Conservation (phyloP, 2,113 vertebrate genomes). For the Saccopteryx leptura region DNA sequence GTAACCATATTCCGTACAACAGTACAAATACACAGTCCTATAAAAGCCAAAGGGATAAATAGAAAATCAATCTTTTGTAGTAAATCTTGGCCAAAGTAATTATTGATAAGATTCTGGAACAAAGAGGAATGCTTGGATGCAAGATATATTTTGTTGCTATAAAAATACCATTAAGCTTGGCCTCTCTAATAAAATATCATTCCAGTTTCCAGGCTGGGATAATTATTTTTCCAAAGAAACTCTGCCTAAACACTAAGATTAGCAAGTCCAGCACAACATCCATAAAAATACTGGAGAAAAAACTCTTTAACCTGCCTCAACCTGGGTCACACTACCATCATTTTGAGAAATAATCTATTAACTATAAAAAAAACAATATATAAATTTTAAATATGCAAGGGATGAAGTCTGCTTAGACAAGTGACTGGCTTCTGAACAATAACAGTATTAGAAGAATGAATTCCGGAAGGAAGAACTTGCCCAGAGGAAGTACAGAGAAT, state of each 20-base stretch:
- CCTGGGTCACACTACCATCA: neutral
- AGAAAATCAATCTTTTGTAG: constrained; percentile 65
- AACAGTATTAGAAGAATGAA: neutral
- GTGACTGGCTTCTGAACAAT: neutral
- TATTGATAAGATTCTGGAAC: constrained; percentile 49
- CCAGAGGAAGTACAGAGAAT: neutral
- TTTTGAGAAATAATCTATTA: constrained; percentile 7
- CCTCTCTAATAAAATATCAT: constrained; percentile 23
- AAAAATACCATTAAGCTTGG: constrained; percentile 20
- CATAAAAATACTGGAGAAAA: constrained; percentile 5
- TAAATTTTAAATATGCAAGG: neutral
- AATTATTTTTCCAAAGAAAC: constrained; percentile 67
- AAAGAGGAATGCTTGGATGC: constrained; percentile 51
- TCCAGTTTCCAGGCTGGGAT: constrained; percentile 18
- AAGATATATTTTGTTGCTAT: constrained; percentile 8
- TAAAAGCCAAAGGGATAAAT: constrained; percentile 73
- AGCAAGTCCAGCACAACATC: neutral
- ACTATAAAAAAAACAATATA: neutral
- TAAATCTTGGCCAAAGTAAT: constrained; percentile 63
- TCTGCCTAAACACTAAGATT: neutral
- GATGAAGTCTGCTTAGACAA: constrained; percentile 13
- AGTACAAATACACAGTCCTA: constrained; percentile 76
- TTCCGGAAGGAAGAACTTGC: neutral
- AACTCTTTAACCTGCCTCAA: neutral
- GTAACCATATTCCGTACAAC: constrained; percentile 70